Evolutionary conservation across 2,888 invertebrate genomes (phyloP), one percentile per base, ranked within the genome.

Genomic region (Trissonchulus latispiculum): DNA sequence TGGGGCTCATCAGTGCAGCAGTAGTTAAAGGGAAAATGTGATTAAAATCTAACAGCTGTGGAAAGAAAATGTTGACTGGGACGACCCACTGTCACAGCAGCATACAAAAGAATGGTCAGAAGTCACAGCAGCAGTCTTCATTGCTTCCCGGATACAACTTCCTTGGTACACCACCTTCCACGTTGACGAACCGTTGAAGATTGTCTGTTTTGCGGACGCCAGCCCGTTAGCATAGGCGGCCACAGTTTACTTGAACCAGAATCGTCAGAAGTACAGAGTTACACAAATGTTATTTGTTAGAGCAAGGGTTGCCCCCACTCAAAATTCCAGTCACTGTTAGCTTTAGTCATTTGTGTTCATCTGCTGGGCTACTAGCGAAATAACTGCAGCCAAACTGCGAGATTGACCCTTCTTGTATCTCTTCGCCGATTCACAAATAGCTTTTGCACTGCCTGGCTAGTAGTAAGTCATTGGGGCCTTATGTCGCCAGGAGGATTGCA

Each of bases 1-100:
- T 29, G 29, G 66, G 66, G 32, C 66, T n/a, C n/a, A n/a, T n/a
- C n/a, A n/a, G n/a, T n/a, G n/a, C n/a, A n/a, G n/a, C n/a, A n/a
- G n/a, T n/a, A n/a, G 66, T 64, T n/a, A 32, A 29, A 29, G 66
- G 66, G 66, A 64, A 64, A 69, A 3, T 59, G 59, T 32, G 29
- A 23, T 31, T n/a, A n/a, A n/a, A n/a, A n/a, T 69, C 28, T 36
- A 69, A 36, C 32, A 69, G n/a, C 35, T 69, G 59, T 69, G 70
- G 70, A 59, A 69, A 35, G 28, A 32, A 28, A 69, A 69, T 28
- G n/a, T n/a, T n/a, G n/a, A n/a, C n/a, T n/a, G n/a, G n/a, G n/a
- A n/a, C n/a, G n/a, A n/a, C n/a, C n/a, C n/a, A n/a, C n/a, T n/a
- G n/a, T n/a, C n/a, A n/a, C n/a, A n/a, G n/a, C n/a, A n/a, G n/a